phyloP scores from a whole-genome alignment of 2,888 invertebrate species.

The Villa cingulata region DNA sequence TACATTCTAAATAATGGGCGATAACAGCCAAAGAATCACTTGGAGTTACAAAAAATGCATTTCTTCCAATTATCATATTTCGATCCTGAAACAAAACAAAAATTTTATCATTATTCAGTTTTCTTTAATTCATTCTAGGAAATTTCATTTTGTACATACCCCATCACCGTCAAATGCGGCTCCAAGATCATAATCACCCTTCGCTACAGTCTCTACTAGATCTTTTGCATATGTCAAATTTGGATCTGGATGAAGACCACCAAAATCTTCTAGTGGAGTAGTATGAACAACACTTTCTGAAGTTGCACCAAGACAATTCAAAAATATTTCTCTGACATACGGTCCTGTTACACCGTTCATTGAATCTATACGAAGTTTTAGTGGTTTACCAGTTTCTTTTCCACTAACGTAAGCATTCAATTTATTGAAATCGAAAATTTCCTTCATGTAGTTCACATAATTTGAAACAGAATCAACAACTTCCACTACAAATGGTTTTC shows the following conservation, averaged over 20 bases:
- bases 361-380: constrained; percentile 80
- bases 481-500: constrained; percentile 62
- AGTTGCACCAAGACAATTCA: constrained; percentile 69
- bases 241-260: constrained; percentile 93
- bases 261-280: constrained; percentile 83
- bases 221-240: constrained; percentile 82
- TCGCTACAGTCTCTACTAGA: constrained; percentile 54
- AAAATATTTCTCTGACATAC: constrained; percentile 79
- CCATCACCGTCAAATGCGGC: constrained; percentile 99
- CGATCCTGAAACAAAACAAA: constrained; percentile 52
- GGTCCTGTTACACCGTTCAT: constrained; percentile 98
- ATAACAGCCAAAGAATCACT: constrained; percentile 93
- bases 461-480: constrained; percentile 83
- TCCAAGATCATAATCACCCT: constrained; percentile 53
- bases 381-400: constrained; percentile 47
- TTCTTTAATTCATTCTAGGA: not conserved
- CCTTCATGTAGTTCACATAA: constrained; percentile 83
- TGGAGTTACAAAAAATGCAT: constrained; percentile 95
- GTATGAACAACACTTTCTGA: constrained; percentile 59
- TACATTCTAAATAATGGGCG: constrained; percentile 75
- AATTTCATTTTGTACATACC: constrained; percentile 21
- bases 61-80: constrained; percentile 93
- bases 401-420: constrained; percentile 63
- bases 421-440: constrained; percentile 86
- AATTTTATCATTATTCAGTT: not conserved